These are phyloP conservation scores for Orthosia cruda DNA, from an alignment of 2,888 invertebrate genomes.

Conservation along the genomic window DNA sequence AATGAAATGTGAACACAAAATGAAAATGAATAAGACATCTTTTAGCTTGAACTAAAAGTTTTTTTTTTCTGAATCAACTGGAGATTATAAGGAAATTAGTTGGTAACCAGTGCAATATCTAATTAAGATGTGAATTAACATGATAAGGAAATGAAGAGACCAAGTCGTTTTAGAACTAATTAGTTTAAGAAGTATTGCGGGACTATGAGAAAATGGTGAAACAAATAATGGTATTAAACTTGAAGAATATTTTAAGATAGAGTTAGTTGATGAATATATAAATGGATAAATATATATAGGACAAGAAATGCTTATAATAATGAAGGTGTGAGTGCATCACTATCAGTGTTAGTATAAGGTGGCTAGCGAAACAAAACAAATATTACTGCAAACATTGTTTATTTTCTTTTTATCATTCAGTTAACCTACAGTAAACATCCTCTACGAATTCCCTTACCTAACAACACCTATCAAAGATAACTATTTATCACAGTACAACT, in stretches of 20 bases:
- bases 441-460: conserved; percentile 57
- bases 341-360: conserved; percentile 37
- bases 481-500: conserved; percentile 85
- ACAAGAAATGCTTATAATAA: conserved; percentile 6
- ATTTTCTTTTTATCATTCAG: conserved; percentile 67
- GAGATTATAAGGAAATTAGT: conserved; percentile 65
- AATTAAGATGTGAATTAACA: conserved; percentile 57
- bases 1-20: conserved; percentile 52
- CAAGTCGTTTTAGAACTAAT: conserved; percentile 28
- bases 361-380: conserved; percentile 70
- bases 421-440: conserved; percentile 61
- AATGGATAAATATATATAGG: not conserved
- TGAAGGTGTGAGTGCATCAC: not conserved
- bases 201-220: conserved; percentile 2
- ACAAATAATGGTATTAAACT: not conserved
- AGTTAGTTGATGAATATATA: conserved; percentile 10
- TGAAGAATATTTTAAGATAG: not conserved
- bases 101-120: conserved; percentile 54
- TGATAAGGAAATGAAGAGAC: conserved; percentile 51
- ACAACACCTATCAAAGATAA: conserved; percentile 70
- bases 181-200: conserved; percentile 25
- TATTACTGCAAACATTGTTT: conserved; percentile 66
- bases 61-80: conserved; percentile 51
- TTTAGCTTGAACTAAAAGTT: conserved; percentile 29
- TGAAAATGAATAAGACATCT: conserved; percentile 34